phyloP scores from a whole-genome alignment of 2,113 vertebrate species.

The Himantopus leucocephalus region DNA sequence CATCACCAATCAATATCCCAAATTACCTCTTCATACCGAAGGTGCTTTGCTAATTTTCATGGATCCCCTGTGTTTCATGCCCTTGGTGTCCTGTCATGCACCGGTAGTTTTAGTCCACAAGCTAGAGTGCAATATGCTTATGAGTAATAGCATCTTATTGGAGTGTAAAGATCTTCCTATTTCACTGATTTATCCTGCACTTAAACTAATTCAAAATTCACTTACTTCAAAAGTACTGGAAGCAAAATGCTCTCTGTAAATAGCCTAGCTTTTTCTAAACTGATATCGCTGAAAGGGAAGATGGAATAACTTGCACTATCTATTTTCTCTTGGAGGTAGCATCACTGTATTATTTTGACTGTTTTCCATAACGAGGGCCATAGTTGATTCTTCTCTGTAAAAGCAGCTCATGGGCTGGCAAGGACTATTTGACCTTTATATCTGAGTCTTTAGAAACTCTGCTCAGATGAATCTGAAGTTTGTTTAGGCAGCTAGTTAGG shows the following conservation, averaged over 20 bases:
- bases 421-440: conserved; percentile 23
- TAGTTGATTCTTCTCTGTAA: neutral
- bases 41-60: conserved; percentile 42
- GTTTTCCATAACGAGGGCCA: neutral
- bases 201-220: conserved; percentile 76
- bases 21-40: neutral
- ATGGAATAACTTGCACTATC: conserved; percentile 34
- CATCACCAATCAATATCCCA: neutral
- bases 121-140: conserved; percentile 62
- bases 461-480: neutral
- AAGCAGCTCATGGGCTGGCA: neutral
- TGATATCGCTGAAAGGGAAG: conserved; percentile 38
- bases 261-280: conserved; percentile 43
- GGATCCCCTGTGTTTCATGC: conserved; percentile 36
- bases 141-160: conserved; percentile 75
- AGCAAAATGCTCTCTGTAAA: conserved; percentile 57
- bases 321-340: neutral
- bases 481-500: neutral
- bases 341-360: neutral
- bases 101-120: conserved; percentile 58
- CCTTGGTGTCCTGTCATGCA: conserved; percentile 68
- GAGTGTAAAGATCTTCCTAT: conserved; percentile 77
- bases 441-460: neutral
- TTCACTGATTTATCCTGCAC: conserved; percentile 73
- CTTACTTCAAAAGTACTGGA: conserved; percentile 62